Percentiles rank a stretch among this genome's conserved stretches.
These are phyloP conservation scores for Tapirus indicus DNA, from an alignment of 2,797 vertebrate genomes.

Conservation along the genomic window DNA sequence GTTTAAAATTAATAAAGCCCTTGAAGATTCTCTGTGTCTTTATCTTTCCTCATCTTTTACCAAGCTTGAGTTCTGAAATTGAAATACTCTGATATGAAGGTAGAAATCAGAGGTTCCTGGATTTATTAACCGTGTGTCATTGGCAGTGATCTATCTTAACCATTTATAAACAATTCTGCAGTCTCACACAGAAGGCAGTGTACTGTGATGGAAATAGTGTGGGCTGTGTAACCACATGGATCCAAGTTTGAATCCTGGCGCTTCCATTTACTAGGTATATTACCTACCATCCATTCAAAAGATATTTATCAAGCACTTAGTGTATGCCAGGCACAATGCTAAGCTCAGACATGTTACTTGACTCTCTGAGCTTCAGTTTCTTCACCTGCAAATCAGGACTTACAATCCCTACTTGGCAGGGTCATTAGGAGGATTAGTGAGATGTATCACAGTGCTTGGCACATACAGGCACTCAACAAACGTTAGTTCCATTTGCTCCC, in stretches of 20 bases:
- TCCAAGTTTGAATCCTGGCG: background rate
- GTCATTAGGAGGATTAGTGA: background rate
- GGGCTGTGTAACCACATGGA: background rate
- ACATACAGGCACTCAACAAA: background rate
- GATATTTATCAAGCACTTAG: background rate
- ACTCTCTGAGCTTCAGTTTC: background rate
- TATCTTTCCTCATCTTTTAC: background rate
- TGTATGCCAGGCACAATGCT: background rate
- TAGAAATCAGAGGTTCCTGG: background rate
- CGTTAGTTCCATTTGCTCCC: background rate
- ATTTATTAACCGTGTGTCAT: background rate
- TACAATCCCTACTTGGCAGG: background rate
- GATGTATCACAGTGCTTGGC: background rate
- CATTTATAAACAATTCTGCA: background rate
- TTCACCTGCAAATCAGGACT: background rate
- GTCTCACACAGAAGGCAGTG: background rate
- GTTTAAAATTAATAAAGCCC: conserved; percentile 50
- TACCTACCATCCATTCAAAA: background rate
- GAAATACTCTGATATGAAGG: background rate
- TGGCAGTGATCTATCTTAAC: background rate
- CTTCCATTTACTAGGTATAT: background rate
- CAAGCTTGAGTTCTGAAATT: background rate
- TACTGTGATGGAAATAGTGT: background rate
- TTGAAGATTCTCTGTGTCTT: background rate
- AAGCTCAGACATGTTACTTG: background rate